A percentile compares a stretch with the other conserved stretches of the same genome.
These are phyloP conservation scores for Thinocorus orbignyianus DNA, from an alignment of 2,113 vertebrate species.

Conservation along the genomic window DNA sequence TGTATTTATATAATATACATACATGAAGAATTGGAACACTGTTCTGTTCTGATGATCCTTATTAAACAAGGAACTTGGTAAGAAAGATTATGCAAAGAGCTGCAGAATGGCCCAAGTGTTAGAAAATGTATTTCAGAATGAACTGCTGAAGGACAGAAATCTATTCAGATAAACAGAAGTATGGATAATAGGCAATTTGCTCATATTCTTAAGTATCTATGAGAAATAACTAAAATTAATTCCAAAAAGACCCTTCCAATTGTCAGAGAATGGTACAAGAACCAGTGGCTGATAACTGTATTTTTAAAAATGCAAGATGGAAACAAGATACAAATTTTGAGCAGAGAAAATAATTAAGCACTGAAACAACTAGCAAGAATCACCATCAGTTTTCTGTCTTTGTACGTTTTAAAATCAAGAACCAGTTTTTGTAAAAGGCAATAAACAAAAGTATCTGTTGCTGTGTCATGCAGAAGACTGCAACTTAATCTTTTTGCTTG, in stretches of 20 bases:
- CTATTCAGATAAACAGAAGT: neutral
- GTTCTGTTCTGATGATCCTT: neutral
- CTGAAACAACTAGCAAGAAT: neutral
- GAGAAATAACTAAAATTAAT: neutral
- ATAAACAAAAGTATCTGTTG: neutral
- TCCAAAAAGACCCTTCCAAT: neutral
- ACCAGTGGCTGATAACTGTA: neutral
- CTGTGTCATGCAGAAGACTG: neutral
- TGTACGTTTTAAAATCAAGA: neutral
- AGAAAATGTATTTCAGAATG: neutral
- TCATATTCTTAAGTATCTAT: neutral
- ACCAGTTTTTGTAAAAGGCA: neutral
- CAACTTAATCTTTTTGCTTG: neutral
- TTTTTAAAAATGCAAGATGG: neutral
- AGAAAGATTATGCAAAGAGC: neutral
- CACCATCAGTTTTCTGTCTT: neutral
- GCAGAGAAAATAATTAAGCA: neutral
- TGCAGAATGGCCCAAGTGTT: neutral
- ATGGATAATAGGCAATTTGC: neutral
- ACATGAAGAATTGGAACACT: neutral
- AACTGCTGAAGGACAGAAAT: neutral
- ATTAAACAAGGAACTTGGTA: neutral
- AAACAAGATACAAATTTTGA: neutral
- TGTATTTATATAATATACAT: neutral
- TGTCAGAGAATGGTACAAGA: neutral